A percentile compares a stretch with the other conserved stretches of the same genome.
These are phyloP conservation scores for Trachops cirrhosus DNA, from an alignment of 2,797 vertebrate species.

Conservation along the genomic window DNA sequence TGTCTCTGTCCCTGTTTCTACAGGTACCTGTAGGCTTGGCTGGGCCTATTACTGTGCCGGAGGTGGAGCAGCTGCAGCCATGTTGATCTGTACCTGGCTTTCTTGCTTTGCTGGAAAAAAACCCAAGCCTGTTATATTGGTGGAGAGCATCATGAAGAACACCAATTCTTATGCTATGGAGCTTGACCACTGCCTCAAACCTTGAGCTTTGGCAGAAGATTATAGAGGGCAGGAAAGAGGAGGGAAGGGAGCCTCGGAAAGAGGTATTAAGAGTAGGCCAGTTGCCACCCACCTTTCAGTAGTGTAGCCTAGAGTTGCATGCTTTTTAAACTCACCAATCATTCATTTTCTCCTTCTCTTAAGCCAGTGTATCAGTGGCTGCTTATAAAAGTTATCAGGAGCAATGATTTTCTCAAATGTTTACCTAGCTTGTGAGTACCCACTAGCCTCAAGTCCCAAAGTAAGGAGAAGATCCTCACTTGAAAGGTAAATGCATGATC, in stretches of 20 bases:
- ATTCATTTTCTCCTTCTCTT: not conserved
- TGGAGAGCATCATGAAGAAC: constrained; percentile 63
- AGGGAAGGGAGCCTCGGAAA: not conserved
- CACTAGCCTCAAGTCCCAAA: not conserved
- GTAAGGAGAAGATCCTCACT: not conserved
- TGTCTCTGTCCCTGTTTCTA: constrained; percentile 24
- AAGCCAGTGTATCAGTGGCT: not conserved
- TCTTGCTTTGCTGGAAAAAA: constrained; percentile 78
- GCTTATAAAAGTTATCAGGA: not conserved
- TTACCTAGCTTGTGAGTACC: not conserved
- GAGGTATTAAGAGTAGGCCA: not conserved
- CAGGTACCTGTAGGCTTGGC: constrained; percentile 78
- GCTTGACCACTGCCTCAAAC: constrained; percentile 65
- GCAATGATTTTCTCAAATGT: not conserved
- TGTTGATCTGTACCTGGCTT: constrained; percentile 78
- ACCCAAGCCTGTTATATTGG: constrained; percentile 67
- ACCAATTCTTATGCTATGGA: constrained; percentile 69
- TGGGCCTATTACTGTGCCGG: constrained; percentile 80
- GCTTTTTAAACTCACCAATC: not conserved
- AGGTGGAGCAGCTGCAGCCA: constrained; percentile 76
- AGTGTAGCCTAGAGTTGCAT: not conserved
- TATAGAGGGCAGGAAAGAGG: not conserved
- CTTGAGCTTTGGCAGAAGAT: constrained; percentile 41
- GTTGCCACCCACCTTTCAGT: not conserved
- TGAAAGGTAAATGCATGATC: not conserved